Percentiles rank a stretch among this genome's conserved stretches.
These are phyloP conservation scores for Enoplosus armatus DNA, from an alignment of 2,797 vertebrate genomes.

Conservation along the genomic window DNA sequence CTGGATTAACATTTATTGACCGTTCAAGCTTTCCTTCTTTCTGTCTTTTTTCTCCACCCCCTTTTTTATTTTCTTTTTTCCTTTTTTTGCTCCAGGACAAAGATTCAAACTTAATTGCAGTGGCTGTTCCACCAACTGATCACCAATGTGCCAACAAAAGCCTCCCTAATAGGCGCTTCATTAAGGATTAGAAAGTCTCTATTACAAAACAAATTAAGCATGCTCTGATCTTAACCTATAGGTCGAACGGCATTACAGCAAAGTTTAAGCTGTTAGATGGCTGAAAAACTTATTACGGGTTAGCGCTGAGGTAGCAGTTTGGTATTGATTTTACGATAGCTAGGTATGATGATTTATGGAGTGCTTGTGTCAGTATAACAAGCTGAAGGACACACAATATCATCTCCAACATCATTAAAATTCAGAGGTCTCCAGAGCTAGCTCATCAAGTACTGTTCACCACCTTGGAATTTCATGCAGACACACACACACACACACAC, in stretches of 20 bases:
- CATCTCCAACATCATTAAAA: conserved; percentile 99
- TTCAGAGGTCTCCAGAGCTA: conserved; percentile 99
- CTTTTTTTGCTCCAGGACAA: conserved; percentile 91
- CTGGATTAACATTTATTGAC: conserved; percentile 99
- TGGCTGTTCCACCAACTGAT: conserved; percentile 98
- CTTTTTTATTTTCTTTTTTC: conserved; percentile 35
- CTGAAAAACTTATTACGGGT: conserved; percentile 98
- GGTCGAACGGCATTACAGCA: conserved; percentile 94
- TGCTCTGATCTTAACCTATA: conserved; percentile 95
- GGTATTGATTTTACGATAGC: conserved; percentile 99
- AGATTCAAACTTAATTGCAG: conserved; percentile 97
- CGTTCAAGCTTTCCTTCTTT: conserved; percentile 89
- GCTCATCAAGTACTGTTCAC: conserved; percentile 96
- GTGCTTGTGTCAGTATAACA: conserved; percentile 99
- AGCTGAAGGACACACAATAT: conserved; percentile 99
- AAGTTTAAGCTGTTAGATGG: conserved; percentile 98
- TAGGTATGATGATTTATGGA: conserved; percentile 99
- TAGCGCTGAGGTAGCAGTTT: conserved; percentile 99
- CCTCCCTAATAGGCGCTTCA: conserved; percentile 98
- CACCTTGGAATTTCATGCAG: conserved; percentile 88
- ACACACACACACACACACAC: conserved; percentile 59
- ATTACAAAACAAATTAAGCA: conserved; percentile 99
- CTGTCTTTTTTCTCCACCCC: conserved; percentile 26
- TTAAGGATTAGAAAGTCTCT: conserved; percentile 99
- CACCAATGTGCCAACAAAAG: conserved; percentile 97